A percentile compares a stretch with the other conserved stretches of the same genome.
Evolutionary conservation across 1,140 invertebrate genomes (phyloP).

Genomic region (Chlorops oryzae): DNA sequence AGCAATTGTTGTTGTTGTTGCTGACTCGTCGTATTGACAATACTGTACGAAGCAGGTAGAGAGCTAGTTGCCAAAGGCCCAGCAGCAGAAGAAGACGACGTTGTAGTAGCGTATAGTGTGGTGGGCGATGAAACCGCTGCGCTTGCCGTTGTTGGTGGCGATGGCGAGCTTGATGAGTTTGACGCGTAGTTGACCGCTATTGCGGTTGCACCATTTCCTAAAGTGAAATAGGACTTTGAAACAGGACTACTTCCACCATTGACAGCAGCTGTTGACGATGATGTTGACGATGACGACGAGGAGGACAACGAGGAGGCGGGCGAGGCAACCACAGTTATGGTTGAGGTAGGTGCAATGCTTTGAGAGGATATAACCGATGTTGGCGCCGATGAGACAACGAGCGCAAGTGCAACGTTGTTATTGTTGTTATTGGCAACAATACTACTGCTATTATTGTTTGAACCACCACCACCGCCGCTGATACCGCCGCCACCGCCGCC

Average conservation of each 20-base stretch:
- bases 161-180: neutral
- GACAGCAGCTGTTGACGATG: constrained; percentile 33
- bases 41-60: too few relatives aligned
- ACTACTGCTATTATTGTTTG: neutral
- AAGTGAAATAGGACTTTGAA: constrained; percentile 19
- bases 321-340: constrained; percentile 41
- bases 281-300: constrained; percentile 9
- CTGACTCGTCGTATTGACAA: too few relatives aligned
- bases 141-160: constrained; percentile 19
- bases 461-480: neutral
- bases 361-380: neutral
- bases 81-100: constrained; percentile 23
- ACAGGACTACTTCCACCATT: constrained; percentile 40
- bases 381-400: neutral
- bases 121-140: constrained; percentile 14
- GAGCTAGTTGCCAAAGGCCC: too few relatives aligned
- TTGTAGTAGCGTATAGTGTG: constrained; percentile 21
- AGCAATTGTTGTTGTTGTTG: too few relatives aligned
- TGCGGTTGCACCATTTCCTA: constrained; percentile 1
- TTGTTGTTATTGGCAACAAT: constrained; percentile 7
- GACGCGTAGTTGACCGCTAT: constrained; percentile 9
- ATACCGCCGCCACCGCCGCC: constrained; percentile 20
- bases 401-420: too few relatives aligned
- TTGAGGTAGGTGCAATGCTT: constrained; percentile 26
- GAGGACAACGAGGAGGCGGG: constrained; percentile 30